Evolutionary conservation across 2,113 vertebrate species (phyloP).

Genomic region (Oplegnathus fasciatus): DNA sequence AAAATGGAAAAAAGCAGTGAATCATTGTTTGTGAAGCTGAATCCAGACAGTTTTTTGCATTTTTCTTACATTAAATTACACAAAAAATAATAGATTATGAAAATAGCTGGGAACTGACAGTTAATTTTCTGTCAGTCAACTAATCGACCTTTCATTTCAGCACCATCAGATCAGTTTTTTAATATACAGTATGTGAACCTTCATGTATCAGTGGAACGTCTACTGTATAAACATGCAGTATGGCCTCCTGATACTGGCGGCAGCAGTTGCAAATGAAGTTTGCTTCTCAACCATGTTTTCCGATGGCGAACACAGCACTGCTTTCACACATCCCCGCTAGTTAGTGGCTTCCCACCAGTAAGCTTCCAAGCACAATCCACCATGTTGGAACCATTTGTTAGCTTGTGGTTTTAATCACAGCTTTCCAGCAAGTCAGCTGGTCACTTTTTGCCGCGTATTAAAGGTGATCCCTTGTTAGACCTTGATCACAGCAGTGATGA

Average conservation of each 20-base stretch:
- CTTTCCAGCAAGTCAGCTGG: constrained; percentile 12
- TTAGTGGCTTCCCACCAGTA: neutral
- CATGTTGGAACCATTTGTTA: constrained; percentile 1
- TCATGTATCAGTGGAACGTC: neutral
- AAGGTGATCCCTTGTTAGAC: constrained; percentile 36
- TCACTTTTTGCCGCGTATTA: neutral
- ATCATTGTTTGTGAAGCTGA: neutral
- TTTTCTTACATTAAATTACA: neutral
- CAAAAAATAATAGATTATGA: neutral
- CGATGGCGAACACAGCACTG: neutral
- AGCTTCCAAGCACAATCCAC: neutral
- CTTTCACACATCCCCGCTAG: neutral
- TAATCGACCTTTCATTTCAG: neutral
- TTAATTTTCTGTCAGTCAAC: neutral
- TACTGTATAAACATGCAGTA: neutral
- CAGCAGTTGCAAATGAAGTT: neutral
- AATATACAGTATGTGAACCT: neutral
- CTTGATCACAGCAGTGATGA: constrained; percentile 24
- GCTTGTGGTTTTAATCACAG: constrained; percentile 34
- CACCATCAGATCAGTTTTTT: neutral
- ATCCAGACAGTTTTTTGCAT: neutral
- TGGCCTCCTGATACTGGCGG: neutral
- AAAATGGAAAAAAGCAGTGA: neutral
- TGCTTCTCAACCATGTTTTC: neutral
- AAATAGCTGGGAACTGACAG: neutral